Base-by-base conservation (phyloP, 2,797 vertebrate species). In the Diceros bicornis region DNA sequence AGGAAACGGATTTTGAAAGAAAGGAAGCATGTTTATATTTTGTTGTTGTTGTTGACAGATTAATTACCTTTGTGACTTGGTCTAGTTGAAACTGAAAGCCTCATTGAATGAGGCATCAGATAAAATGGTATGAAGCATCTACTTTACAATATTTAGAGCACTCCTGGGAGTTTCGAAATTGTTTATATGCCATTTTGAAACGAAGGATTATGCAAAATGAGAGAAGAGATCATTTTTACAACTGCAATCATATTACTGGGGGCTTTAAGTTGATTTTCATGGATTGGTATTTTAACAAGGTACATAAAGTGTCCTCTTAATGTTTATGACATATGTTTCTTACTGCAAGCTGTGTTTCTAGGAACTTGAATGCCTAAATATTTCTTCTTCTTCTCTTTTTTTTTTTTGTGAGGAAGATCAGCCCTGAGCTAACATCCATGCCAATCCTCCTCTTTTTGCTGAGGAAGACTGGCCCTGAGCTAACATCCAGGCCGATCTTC, bases 241-340 rank as follows among this genome's bases (percentile, higher is more conserved):
- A 96, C 97, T 97, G 97, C 88, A 95, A 57, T 97, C 92, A 95
- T 93, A 77, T 87, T 93, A 97, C 71, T 50, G 34, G 94, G 96
- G 90, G 69, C 82, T 97, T 97, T 97, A 88, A 97, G 71, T 92
- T 97, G 94, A 95, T 96, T 98, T 90, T 98, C 94, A 92, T 23
- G 96, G 90, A 83, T 91, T 84, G 84, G 96, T 98, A 91, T 98
- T 98, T 98, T 98, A 97, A 96, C 89, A 97, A 98, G 98, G 98
- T 98, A 93, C 91, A 95, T 96, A 96, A 97, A 20, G 59, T 98
- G 78, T 94, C 94, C 75, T 78, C 87, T 91, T 92, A 97, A 95
- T 82, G 68, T 91, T 94, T 94, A 92, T 81, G 98, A 98, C 92
- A 96, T 69, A 95, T n/a, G 52, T 77, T 96, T 97, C 91, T 77